Evolutionary conservation across 2,113 vertebrate genomes (phyloP), one percentile per base, ranked within the genome.

Genomic region (Gila orcuttii): DNA sequence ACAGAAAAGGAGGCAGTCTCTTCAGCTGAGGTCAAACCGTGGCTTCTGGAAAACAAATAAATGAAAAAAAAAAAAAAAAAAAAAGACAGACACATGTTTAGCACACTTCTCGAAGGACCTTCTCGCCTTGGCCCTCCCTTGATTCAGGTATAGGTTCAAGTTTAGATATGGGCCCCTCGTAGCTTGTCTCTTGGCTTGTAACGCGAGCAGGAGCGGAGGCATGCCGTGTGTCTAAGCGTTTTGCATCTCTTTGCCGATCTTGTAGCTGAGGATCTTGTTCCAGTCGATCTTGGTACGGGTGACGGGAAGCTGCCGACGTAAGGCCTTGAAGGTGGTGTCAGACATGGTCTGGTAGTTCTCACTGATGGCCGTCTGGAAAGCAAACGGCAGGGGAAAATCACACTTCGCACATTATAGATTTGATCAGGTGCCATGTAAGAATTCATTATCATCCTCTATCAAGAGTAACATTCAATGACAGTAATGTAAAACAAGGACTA

Each of bases 231-330:
- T 83, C 90, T 96, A 99, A 92, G 96, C 95, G 2, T 95, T 97
- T 90, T 98, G 97, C 96, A 98, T 98, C 91, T 99, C 98, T 90
- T 99, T 99, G 93, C 97, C 97, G 68, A 99, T 98, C 95, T 98
- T 99, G 96, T 99, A 99, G 93, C 97, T 98, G 91, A 99, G 97
- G 93, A 99, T 98, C 94, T 99, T 99, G 96, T 97, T 99, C 98
- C 98, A 99, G 95, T 99, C 97, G 9, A 99, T 96, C 95, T 99
- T 99, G 94, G 97, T 98, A 92, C 97, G 97, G 89, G 97, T 99
- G 91, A 99, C 97, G 0, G 98, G 98, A 42, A 99, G 96, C 90
- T 97, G 97, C 90, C 98, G 95, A 89, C 97, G 97, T 91, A 99
- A 95, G 92, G 97, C 97, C 91, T 99, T 99, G 93, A 99, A 99